Base-by-base conservation (phyloP, 1,140 invertebrate species). In the Papilio helenus region DNA sequence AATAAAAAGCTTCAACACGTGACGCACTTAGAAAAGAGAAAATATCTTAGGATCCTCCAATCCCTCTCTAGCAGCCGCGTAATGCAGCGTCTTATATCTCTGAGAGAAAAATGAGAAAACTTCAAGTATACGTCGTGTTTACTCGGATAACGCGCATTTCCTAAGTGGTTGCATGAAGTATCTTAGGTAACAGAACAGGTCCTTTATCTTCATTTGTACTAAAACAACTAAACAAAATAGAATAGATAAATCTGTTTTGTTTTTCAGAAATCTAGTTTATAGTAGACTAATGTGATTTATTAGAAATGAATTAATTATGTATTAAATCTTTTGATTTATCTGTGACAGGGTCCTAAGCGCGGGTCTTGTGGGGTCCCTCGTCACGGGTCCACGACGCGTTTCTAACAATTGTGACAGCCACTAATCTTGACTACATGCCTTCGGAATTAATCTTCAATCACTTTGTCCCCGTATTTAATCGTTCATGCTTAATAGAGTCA, bases 1-100 rank as follows among this genome's bases (percentile, higher is more conserved):
- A 91, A 92, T 90, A 92, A 90, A 93, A 90, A 83, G 85, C 89
- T 88, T 85, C 79, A 84, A 85, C 84, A 92, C 89, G 91, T 93
- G 91, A 90, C 85, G 85, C 80, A 82, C 77, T 89, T 84, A 86
- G 86, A 88, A 91, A 88, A 90, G 90, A 90, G 88, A 90, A 91
- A 86, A 89, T 86, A 84, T 87, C 85, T 84, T 84, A 81, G 51
- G 61, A 83, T 85, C 83, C 87, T 89, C 83, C 86, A 86, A 88
- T 84, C 87, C 86, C 79, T 79, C 83, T 83, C 82, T 71, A 51
- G 58, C 49, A 80, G 83, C 49, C 49, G 26, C 51, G 73, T 74
- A 86, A 65, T 68, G 61, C 83, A 83, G 85, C 84, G 82, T 80
- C 77, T 81, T 80, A 80, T 84, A 77, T 83, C 71, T 80, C 74